A percentile compares a stretch with the other conserved stretches of the same genome.
phyloP scores from a whole-genome alignment of 2,888 invertebrate genomes.

The Phrixothrix hirtus region DNA sequence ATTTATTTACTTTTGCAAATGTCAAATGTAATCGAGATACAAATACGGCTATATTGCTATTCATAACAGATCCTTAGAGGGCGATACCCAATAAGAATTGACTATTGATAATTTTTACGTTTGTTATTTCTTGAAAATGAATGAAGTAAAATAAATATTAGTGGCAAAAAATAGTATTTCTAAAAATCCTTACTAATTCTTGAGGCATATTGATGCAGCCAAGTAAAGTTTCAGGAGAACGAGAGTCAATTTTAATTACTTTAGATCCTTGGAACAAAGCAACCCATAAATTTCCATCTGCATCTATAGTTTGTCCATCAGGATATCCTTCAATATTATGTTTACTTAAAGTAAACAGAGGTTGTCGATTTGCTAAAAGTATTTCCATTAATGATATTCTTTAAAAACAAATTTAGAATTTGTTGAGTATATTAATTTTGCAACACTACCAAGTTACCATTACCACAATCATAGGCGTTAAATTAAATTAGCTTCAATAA shows the following conservation, averaged over 20 bases:
- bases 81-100: no score
- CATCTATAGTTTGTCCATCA: constrained; percentile 82
- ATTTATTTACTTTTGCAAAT: no score
- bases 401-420: no score
- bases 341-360: constrained; percentile 61
- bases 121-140: no score
- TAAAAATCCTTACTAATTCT: constrained; percentile 64
- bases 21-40: no score
- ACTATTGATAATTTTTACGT: no score
- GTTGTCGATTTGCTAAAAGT: constrained; percentile 62
- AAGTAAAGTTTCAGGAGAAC: constrained; percentile 57
- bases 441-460: no score
- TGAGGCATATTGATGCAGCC: constrained; percentile 66
- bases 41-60: no score
- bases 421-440: no score
- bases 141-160: not conserved
- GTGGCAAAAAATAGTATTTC: not conserved
- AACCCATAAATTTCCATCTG: constrained; percentile 76
- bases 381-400: not conserved
- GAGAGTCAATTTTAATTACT: constrained; percentile 61
- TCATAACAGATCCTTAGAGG: no score
- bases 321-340: constrained; percentile 59
- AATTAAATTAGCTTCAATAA: no score
- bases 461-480: no score
- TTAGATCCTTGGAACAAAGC: constrained; percentile 72